Evolutionary conservation across 2,797 vertebrate genomes (phyloP), one percentile per base, ranked within the genome.

Genomic region (Melanotaenia pygmaea): DNA sequence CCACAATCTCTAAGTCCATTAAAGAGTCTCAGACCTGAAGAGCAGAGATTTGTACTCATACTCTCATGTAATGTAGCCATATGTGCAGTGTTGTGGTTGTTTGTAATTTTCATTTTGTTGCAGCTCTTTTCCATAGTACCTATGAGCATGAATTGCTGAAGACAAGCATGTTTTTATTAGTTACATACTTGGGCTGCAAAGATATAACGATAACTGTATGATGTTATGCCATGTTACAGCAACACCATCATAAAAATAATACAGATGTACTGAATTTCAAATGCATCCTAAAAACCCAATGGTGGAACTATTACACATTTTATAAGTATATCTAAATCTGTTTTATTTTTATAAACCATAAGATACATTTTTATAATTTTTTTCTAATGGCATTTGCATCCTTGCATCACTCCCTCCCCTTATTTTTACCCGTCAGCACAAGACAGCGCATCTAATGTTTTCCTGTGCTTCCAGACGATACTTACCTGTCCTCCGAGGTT

Each of bases 401-500:
- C 26, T 47, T 40, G 45, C 59, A 26, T 75, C 37, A 24, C 10
- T 32, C 32, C 56, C n/a, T 0, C 22, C 20, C n/a, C 47, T 20
- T 47, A 47, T 38, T 13, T 16, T 50, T 6, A 32, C 53, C 11
- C 28, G 28, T 63, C 59, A 72, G 74, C 76, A 68, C 68, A 68
- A 86, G 81, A 67, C 45, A 70, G 81, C 67, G 22, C 74, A 61
- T 88, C 87, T 92, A 88, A 93, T 91, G 72, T 93, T 40, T 89
- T 79, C 77, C 54, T 93, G 58, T 94, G 80, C 67, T 93, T 94
- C 47, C 93, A 95, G 95, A 86, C 93, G 93, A 70, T 95, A 95
- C 72, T 88, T 95, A 85, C 94, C 95, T 86, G 66, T 94, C 80
- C 93, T 95, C 54, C 88, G 91, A 93, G 94, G 93, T 89, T 95